Percentiles rank a stretch among this genome's conserved stretches.
Conservation (phyloP, 1,140 invertebrate genomes). For the Trachymyrmex cornetzi region DNA sequence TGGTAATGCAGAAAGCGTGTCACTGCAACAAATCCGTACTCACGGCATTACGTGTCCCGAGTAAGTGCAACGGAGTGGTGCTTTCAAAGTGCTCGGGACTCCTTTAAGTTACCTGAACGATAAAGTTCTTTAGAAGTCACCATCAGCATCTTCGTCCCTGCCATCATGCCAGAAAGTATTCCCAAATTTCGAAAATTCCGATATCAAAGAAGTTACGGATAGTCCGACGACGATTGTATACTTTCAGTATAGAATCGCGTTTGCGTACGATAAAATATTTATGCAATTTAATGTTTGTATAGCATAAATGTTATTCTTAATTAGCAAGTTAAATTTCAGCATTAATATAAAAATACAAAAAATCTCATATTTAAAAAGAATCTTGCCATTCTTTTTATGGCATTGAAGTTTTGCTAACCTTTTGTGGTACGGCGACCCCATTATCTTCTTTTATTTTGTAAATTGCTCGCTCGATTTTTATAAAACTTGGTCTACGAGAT, state of each 20-base stretch:
- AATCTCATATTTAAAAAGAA: not conserved
- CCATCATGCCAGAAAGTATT: conserved; percentile 46
- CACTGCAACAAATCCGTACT: conserved; percentile 75
- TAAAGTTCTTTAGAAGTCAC: conserved; percentile 59
- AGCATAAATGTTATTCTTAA: not conserved
- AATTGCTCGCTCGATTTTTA: too few species aligned
- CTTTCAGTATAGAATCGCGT: not conserved
- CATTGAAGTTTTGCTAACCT: not conserved
- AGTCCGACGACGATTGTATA: not conserved
- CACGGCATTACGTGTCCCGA: conserved; percentile 67
- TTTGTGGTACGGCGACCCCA: not conserved
- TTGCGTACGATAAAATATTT: not conserved
- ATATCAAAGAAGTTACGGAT: conserved; percentile 21
- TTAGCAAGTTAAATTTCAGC: not conserved
- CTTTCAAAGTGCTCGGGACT: conserved; percentile 66
- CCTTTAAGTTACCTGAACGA: conserved; percentile 67
- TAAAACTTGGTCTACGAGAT: too few species aligned
- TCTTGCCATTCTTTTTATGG: not conserved
- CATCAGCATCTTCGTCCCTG: not conserved
- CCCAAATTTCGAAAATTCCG: conserved; percentile 40
- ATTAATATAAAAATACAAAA: not conserved
- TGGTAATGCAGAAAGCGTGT: conserved; percentile 80
- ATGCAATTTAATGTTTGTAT: not conserved
- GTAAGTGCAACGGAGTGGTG: conserved; percentile 67
- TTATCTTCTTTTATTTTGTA: too few species aligned